Evolutionary conservation across 1,140 invertebrate species (phyloP).

Genomic region (Euborellia annulipes): DNA sequence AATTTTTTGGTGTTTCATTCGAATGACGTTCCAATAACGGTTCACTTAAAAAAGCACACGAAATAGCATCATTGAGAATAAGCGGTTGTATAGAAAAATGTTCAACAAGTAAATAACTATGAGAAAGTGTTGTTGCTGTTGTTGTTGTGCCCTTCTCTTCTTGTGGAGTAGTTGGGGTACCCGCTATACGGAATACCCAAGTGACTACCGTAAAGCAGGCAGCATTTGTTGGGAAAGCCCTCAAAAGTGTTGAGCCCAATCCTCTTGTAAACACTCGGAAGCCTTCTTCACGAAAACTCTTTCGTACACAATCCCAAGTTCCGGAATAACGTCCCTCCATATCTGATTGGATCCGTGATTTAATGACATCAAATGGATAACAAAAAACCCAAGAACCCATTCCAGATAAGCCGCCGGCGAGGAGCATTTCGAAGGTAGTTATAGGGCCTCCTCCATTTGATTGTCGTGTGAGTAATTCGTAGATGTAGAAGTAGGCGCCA

Average conservation of each 20-base stretch:
- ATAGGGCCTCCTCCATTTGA: slow-evolving; percentile 20
- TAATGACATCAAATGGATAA: slow-evolving; percentile 81
- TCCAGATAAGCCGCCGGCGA: slow-evolving; percentile 71
- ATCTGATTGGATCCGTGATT: slow-evolving; percentile 74
- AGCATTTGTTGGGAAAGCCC: slow-evolving; percentile 86
- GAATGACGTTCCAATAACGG: no score
- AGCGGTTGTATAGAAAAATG: no score
- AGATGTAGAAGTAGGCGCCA: slow-evolving; percentile 53
- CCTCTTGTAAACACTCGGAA: slow-evolving; percentile 48
- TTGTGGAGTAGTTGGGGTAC: no score
- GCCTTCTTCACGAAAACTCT: slow-evolving; percentile 53
- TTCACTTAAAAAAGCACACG: no score
- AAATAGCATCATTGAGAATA: no score
- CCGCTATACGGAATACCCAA: slow-evolving; percentile 40
- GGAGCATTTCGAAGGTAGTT: slow-evolving; percentile 41
- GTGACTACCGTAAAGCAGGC: slow-evolving; percentile 75
- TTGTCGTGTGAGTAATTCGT: slow-evolving; percentile 46
- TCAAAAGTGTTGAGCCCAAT: slow-evolving; percentile 54
- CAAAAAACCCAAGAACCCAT: slow-evolving; percentile 65
- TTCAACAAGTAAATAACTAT: no score
- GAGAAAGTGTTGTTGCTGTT: no score
- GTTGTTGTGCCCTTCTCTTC: no score
- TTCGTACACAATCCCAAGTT: slow-evolving; percentile 50
- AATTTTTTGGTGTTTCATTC: no score
- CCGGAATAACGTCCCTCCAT: slow-evolving; percentile 40